Base-by-base conservation (phyloP, 2,888 invertebrate species). In the Xestia sexstrigata region DNA sequence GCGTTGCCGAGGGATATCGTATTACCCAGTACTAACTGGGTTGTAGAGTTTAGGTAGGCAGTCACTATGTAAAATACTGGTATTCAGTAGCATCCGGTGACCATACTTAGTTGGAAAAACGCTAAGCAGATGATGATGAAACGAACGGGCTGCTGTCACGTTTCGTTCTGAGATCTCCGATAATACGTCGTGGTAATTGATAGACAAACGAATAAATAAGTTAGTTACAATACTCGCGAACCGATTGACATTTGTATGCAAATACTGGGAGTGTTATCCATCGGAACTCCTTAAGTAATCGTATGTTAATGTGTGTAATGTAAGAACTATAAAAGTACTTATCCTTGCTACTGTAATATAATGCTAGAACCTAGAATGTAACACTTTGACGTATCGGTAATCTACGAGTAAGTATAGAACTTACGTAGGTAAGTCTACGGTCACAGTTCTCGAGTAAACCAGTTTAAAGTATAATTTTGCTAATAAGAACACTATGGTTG, bases 191-290 rank as follows among this genome's bases (percentile, higher is more conserved):
- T 81, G 82, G 23, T 87, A 84, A 87, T 76, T 80, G 42, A 78
- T 82, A 49, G 73, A 68, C 74, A 75, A 72, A 86, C 67, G 67
- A 63, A 80, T 72, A 77, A 66, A 80, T 74, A 77, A 66, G 42
- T 69, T 76, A 74, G 8, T 65, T 15, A 3, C 74, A 83, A 85
- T 79, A 74, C 74, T 74, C 47, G 76, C 35, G 42, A 74, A 81
- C 71, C 76, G 67, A 81, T 82, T 83, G 76, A 68, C 81, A 87
- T 65, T 63, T 73, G 71, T 77, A 77, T 78, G 81, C 60, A 83
- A 85, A 85, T 69, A 75, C 63, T 65, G n/a, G 26, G 8, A 77
- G 68, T 69, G 72, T 65, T 81, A 67, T 74, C 47, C 65, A 67
- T 47, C 58, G 45, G 47, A 75, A 78, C 68, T 30, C 75, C 60